Base-by-base conservation (phyloP, 2,113 vertebrate genomes). In the Neofelis nebulosa region DNA sequence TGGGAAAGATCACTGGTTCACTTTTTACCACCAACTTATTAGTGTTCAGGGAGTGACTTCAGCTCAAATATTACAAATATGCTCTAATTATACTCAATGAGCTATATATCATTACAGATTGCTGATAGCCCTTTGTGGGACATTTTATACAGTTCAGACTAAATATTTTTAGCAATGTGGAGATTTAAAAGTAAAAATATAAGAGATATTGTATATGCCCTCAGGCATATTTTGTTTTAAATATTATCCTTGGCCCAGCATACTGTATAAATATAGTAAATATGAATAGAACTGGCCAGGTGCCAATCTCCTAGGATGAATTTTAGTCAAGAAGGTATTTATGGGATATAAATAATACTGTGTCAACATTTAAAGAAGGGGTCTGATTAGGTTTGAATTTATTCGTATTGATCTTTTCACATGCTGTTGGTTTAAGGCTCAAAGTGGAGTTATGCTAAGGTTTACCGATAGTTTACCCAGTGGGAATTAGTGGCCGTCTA, bases 191-290 rank as follows among this genome's bases (percentile, higher is more conserved):
- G 98, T 98, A 98, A 99, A 99, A 98, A 99, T 99, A 98, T 99
- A 99, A 99, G 98, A 98, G 98, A 98, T 99, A 98, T 98, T 99
- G 98, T 99, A 98, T 99, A 99, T 99, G 98, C 99, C 99, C 99
- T 83, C 81, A 99, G 99, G 99, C 99, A 97, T 99, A 99, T 99
- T 99, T 99, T 99, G 98, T 99, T 98, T 99, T 99, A 99, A 99
- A 99, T 99, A 99, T 99, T 99, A 99, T 99, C 98, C 98, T 99
- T 99, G 99, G 99, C 99, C 98, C 98, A 98, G 97, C 98, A 98
- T 96, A 96, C 98, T 99, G 96, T 99, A 98, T 99, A 99, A 99
- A 99, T 99, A 99, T 98, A 98, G 99, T 99, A 99, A 99, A 99
- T 99, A 99, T 99, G 99, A 99, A 99, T 99, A 99, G 99, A 98